Evolutionary conservation across 2,113 vertebrate species (phyloP), one percentile per base, ranked within the genome.

Genomic region (Otus sunia): DNA sequence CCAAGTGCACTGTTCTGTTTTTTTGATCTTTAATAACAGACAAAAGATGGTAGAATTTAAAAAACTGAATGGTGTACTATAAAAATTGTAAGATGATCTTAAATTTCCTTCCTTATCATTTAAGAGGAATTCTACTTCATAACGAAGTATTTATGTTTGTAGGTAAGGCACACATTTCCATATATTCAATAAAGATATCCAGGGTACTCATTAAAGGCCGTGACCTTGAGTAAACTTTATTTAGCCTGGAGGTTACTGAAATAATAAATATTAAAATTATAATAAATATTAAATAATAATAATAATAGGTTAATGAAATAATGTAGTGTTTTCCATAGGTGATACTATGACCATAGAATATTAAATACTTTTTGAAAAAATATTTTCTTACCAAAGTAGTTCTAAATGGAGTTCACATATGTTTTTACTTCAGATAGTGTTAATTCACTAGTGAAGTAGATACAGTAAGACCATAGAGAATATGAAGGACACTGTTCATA

Each of bases 401-500:
- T 82, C 15, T 56, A 68, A 37, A 52, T 52, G 8, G 64, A 92
- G 84, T 68, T 60, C 7, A 32, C 30, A 20, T 49, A 22, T 74
- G 7, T 12, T 91, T 85, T 71, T n/a, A 45, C 36, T 78, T n/a
- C 60, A 72, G 20, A 23, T 32, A 27, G 8, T 63, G 82, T 56
- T 75, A 50, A 41, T 85, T 85, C 20, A 32, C 13, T 60, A 34
- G 15, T 2, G 3, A 80, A 77, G 15, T 22, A 55, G 18, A 29
- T 26, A 50, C 10, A 83, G 27, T 27, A 11, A 77, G 52, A 26
- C 30, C 19, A 12, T 9, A 75, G 14, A 71, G 19, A 75, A 79
- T 59, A 39, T 17, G 22, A 53, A 77, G 4, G n/a, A 26, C 10
- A 34, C 2, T 0, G 0, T 20, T 62, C 9, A 1, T 22, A 13